Evolutionary conservation across 2,888 invertebrate genomes (phyloP).

Genomic region (Drosophila neotestacea): DNA sequence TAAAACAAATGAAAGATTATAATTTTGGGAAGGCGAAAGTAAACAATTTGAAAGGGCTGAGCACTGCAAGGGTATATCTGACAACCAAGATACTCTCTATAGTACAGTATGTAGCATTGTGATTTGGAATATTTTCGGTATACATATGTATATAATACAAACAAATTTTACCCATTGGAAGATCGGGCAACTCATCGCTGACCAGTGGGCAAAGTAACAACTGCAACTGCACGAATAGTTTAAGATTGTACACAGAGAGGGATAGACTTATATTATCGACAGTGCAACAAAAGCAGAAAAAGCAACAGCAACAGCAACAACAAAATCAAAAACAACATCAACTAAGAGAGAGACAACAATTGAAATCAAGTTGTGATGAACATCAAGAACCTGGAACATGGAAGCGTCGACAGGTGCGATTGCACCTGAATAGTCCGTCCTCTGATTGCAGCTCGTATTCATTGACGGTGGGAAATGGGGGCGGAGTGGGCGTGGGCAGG

Average conservation of each 20-base stretch:
- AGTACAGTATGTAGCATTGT: neutral
- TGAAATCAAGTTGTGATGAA: slow-evolving; percentile 8
- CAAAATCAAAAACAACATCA: slow-evolving; percentile 31
- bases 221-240: slow-evolving; percentile 65
- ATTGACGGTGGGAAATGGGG: slow-evolving; percentile 18
- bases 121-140: slow-evolving; percentile 4
- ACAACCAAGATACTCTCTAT: neutral
- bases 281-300: slow-evolving; percentile 41
- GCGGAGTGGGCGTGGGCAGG: slow-evolving; percentile 29
- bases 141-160: neutral
- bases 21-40: no score
- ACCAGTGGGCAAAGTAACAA: slow-evolving; percentile 78
- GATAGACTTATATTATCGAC: slow-evolving; percentile 81
- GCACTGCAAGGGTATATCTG: slow-evolving; percentile 31
- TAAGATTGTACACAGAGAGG: slow-evolving; percentile 81
- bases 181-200: slow-evolving; percentile 82
- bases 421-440: slow-evolving; percentile 77
- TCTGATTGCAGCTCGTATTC: slow-evolving; percentile 71
- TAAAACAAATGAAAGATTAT: no score
- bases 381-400: slow-evolving; percentile 27
- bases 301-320: slow-evolving; percentile 36
- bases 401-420: slow-evolving; percentile 69
- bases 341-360: slow-evolving; percentile 27
- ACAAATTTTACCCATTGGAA: slow-evolving; percentile 51
- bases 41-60: no score